Percentiles rank a stretch among this genome's conserved stretches.
Conservation (phyloP, 2,888 invertebrate genomes). For the Mesorhabditis belari region DNA sequence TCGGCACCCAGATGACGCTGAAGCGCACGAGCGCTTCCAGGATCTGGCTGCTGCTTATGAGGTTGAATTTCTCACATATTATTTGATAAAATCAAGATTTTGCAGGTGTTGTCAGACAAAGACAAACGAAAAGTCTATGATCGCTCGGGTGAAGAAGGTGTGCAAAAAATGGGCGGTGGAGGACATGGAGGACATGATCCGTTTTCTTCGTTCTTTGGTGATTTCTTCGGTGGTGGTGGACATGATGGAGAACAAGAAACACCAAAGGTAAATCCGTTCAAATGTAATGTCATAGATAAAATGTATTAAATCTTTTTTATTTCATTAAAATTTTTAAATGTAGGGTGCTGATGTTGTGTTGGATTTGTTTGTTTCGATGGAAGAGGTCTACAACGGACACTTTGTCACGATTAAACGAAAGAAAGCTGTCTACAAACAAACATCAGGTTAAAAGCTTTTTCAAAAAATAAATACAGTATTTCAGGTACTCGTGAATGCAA, state of each 20-base stretch:
- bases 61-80: constrained; percentile 17
- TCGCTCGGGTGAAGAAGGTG: constrained; percentile 89
- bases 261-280: constrained; percentile 19
- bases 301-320: background rate
- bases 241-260: constrained; percentile 57
- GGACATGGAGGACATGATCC: constrained; percentile 65
- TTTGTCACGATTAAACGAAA: constrained; percentile 91
- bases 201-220: constrained; percentile 80
- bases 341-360: constrained; percentile 73
- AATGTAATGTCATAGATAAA: background rate
- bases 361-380: constrained; percentile 83
- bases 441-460: constrained; percentile 64
- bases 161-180: constrained; percentile 78
- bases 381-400: constrained; percentile 86
- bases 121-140: constrained; percentile 91
- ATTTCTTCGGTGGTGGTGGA: constrained; percentile 67
- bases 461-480: background rate
- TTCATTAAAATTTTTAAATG: constrained; percentile 13
- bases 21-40: constrained; percentile 79
- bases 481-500: constrained; percentile 83
- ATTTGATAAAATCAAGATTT: background rate
- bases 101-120: constrained; percentile 71
- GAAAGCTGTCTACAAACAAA: constrained; percentile 85
- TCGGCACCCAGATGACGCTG: constrained; percentile 86
- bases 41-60: constrained; percentile 52